Evolutionary conservation across 2,113 vertebrate species (phyloP).

Genomic region (Scartelaos histophorus): DNA sequence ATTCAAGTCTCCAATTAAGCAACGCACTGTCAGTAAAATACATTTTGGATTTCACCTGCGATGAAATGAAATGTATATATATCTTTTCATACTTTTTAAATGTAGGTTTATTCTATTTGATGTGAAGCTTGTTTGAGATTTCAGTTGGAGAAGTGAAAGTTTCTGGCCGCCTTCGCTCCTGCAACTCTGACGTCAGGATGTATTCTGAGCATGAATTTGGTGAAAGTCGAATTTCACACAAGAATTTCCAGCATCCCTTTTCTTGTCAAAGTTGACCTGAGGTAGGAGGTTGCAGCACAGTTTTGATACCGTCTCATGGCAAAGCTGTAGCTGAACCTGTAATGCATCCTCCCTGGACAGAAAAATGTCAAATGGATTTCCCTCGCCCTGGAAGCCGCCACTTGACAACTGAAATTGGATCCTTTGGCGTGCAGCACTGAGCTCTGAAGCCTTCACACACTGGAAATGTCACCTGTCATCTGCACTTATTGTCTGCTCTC

Average conservation of each 20-base stretch:
- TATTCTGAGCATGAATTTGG: background rate
- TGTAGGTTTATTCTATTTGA: background rate
- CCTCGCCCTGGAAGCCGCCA: constrained; percentile 41
- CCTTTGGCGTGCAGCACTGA: constrained; percentile 60
- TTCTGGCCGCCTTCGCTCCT: background rate
- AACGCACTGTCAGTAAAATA: too few species aligned
- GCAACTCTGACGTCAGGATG: background rate
- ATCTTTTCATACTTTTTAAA: background rate
- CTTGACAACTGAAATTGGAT: constrained; percentile 59
- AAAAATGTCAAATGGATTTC: constrained; percentile 59
- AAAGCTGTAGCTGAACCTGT: constrained; percentile 33
- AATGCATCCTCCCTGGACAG: constrained; percentile 41
- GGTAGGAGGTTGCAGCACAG: constrained; percentile 11
- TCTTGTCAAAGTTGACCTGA: background rate
- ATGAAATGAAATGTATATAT: too few species aligned
- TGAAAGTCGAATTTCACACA: background rate
- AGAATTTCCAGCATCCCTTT: background rate
- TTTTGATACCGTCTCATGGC: constrained; percentile 16
- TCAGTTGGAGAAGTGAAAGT: background rate
- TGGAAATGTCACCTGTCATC: constrained; percentile 74
- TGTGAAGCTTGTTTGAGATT: background rate
- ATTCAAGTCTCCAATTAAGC: too few species aligned
- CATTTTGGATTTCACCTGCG: too few species aligned
- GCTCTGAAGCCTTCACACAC: constrained; percentile 60
- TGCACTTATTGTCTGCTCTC: constrained; percentile 57